A percentile compares a stretch with the other conserved stretches of the same genome.
These are phyloP conservation scores for Pseudochromis fuscus DNA, from an alignment of 2,797 vertebrate species.

Conservation along the genomic window DNA sequence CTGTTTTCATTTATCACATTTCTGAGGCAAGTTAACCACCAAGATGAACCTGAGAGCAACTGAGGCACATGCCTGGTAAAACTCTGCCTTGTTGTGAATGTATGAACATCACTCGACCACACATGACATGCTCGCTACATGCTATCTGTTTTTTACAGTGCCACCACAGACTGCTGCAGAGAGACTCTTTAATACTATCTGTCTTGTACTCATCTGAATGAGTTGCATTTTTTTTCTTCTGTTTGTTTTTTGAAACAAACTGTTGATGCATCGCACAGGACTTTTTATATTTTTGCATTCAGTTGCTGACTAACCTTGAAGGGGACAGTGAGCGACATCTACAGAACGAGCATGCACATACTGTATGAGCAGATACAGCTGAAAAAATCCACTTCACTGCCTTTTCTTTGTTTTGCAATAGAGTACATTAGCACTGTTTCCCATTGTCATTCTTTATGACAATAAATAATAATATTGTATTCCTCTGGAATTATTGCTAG, in stretches of 20 bases:
- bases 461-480: slow-evolving; percentile 89
- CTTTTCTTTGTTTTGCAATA: slow-evolving; percentile 84
- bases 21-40: slow-evolving; percentile 57
- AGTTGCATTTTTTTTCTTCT: slow-evolving; percentile 41
- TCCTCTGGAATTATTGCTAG: slow-evolving; percentile 90
- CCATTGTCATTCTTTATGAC: slow-evolving; percentile 89
- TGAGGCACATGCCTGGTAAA: slow-evolving; percentile 42
- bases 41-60: slow-evolving; percentile 43
- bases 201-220: slow-evolving; percentile 54
- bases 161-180: slow-evolving; percentile 69
- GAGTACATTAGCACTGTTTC: slow-evolving; percentile 85
- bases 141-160: slow-evolving; percentile 64
- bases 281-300: slow-evolving; percentile 65
- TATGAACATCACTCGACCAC: slow-evolving; percentile 80
- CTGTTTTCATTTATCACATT: slow-evolving; percentile 48
- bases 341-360: slow-evolving; percentile 78
- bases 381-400: slow-evolving; percentile 80
- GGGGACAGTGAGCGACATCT: slow-evolving; percentile 45
- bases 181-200: slow-evolving; percentile 62
- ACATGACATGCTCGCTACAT: slow-evolving; percentile 62
- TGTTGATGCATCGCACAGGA: slow-evolving; percentile 40
- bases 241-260: slow-evolving; percentile 42
- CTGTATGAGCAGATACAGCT: slow-evolving; percentile 66
- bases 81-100: slow-evolving; percentile 85
- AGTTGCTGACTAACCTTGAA: slow-evolving; percentile 55